Conservation (phyloP, 1,140 invertebrate species). For the Philopotamus ludificatus region DNA sequence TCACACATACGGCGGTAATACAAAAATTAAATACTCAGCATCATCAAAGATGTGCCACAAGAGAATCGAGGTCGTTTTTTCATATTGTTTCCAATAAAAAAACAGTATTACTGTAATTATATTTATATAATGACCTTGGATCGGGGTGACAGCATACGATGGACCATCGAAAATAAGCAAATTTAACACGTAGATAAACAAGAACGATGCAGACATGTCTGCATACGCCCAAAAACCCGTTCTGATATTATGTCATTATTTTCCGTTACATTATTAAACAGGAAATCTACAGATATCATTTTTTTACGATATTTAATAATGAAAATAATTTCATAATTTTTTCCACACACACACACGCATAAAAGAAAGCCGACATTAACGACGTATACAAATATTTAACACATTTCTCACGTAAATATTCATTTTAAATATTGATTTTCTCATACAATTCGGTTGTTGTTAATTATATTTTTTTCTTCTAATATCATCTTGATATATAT, state of each 20-base stretch:
- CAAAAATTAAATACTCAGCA: no score
- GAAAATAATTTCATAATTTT: no score
- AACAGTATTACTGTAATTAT: background rate
- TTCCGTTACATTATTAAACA: constrained; percentile 18
- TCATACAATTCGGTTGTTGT: background rate
- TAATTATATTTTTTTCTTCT: background rate
- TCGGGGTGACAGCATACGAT: no score
- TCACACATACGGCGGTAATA: no score
- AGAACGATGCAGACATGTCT: background rate
- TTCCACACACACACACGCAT: no score
- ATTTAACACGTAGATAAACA: background rate
- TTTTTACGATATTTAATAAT: constrained; percentile 10
- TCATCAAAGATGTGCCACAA: background rate
- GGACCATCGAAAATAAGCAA: background rate
- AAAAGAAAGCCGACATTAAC: no score
- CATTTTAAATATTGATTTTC: background rate
- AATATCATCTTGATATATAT: background rate
- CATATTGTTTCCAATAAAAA: background rate
- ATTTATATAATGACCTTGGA: no score
- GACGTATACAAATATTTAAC: background rate
- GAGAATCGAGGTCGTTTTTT: background rate
- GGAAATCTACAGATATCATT: background rate
- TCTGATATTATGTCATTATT: constrained; percentile 26
- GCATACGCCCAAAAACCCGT: constrained; percentile 1
- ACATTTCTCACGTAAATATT: background rate